Percentiles rank a stretch among this genome's conserved stretches.
phyloP scores from a whole-genome alignment of 2,797 vertebrate genomes.

The Martes flavigula region DNA sequence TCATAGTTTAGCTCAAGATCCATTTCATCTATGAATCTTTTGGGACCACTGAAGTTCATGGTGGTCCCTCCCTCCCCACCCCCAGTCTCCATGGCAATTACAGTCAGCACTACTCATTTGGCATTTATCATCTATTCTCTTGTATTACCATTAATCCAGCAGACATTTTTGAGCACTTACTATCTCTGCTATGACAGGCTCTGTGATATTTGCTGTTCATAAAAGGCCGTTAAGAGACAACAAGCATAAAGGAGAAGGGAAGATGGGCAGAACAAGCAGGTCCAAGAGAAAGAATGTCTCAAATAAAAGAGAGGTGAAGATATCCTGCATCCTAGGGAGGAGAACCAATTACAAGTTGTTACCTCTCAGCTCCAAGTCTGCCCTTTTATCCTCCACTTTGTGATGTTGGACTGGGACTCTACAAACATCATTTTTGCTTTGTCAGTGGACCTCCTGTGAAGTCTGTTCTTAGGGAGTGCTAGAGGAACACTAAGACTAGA shows the following conservation, averaged over 20 bases:
- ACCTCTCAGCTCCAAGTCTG: background rate
- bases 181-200: background rate
- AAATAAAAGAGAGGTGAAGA: background rate
- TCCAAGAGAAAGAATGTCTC: background rate
- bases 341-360: background rate
- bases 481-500: background rate
- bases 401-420: background rate
- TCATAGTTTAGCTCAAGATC: background rate
- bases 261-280: background rate
- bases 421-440: background rate
- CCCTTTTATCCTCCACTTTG: background rate
- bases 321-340: background rate
- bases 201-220: conserved; percentile 8
- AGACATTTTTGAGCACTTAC: background rate
- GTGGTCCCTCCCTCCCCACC: background rate
- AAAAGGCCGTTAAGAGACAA: conserved; percentile 14
- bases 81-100: background rate
- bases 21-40: background rate
- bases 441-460: background rate
- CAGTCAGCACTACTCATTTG: background rate
- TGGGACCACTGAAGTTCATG: background rate
- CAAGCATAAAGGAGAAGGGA: background rate
- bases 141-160: background rate
- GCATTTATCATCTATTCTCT: background rate
- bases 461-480: background rate